phyloP scores from a whole-genome alignment of 1,140 invertebrate species.

The Samia ricini region DNA sequence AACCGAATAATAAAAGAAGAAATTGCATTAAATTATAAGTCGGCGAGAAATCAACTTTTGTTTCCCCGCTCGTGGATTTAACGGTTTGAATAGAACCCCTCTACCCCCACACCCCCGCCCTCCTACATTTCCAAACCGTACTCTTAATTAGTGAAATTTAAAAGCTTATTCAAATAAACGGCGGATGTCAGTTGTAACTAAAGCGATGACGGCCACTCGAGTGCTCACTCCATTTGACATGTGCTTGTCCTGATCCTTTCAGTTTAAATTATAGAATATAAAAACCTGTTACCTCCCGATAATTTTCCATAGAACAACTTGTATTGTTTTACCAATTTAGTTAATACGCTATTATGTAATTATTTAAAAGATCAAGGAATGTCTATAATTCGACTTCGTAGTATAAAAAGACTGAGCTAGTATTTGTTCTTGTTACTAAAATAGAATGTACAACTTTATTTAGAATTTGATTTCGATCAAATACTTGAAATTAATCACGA shows the following conservation, averaged over 20 bases:
- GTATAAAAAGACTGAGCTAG: too few species aligned
- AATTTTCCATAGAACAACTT: not conserved
- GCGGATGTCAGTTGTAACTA: slow-evolving; percentile 48
- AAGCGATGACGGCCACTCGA: not conserved
- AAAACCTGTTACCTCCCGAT: not conserved
- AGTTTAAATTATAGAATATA: not conserved
- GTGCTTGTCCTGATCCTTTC: not conserved
- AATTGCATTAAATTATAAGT: slow-evolving; percentile 77
- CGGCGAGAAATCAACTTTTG: slow-evolving; percentile 73
- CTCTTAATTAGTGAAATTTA: slow-evolving; percentile 71
- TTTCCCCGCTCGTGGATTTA: slow-evolving; percentile 65
- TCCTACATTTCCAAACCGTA: slow-evolving; percentile 5
- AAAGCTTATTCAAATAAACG: slow-evolving; percentile 57
- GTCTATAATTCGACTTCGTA: too few species aligned
- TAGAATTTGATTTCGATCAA: too few species aligned
- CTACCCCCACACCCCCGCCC: too few species aligned
- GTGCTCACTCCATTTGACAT: slow-evolving; percentile 7
- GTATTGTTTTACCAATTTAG: not conserved
- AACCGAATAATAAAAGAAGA: slow-evolving; percentile 48
- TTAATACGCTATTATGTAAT: too few species aligned
- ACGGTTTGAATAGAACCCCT: slow-evolving; percentile 68
- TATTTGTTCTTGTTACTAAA: too few species aligned
- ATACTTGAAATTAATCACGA: too few species aligned
- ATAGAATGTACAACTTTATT: too few species aligned
- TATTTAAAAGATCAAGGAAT: too few species aligned